A percentile compares a stretch with the other conserved stretches of the same genome.
phyloP scores from a whole-genome alignment of 2,113 vertebrate genomes.

The Apteryx mantelli region DNA sequence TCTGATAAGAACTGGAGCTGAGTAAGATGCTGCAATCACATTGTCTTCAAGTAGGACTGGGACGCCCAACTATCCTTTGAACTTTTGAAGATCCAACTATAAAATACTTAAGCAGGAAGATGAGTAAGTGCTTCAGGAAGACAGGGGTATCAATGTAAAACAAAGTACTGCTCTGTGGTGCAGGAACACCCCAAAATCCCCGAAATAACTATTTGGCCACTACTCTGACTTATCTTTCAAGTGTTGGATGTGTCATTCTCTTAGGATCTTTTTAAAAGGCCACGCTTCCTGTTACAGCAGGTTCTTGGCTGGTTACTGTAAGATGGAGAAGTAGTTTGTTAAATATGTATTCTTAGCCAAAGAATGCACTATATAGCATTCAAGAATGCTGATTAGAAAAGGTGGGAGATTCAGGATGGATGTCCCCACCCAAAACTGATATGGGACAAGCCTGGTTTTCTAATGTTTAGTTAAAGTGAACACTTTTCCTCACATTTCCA shows the following conservation, averaged over 20 bases:
- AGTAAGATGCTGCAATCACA: slow-evolving; percentile 4
- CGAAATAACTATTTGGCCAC: slow-evolving; percentile 19
- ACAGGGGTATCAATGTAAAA: neutral
- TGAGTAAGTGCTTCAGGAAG: slow-evolving; percentile 50
- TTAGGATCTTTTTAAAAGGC: slow-evolving; percentile 35
- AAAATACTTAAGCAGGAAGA: slow-evolving; percentile 43
- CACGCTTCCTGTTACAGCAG: slow-evolving; percentile 29
- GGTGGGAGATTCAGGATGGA: neutral
- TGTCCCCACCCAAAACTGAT: neutral
- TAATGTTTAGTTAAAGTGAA: neutral
- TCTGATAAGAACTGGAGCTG: slow-evolving; percentile 16
- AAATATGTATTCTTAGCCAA: neutral
- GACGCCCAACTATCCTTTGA: neutral
- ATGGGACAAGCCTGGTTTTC: neutral
- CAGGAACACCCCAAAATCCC: slow-evolving; percentile 37
- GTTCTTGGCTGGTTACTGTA: neutral
- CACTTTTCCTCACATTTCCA: neutral
- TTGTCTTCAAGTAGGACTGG: slow-evolving; percentile 6
- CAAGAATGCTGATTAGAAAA: neutral
- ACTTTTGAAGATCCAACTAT: neutral
- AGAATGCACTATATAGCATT: neutral
- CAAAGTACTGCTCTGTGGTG: neutral
- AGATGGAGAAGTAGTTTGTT: slow-evolving; percentile 36
- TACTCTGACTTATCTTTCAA: slow-evolving; percentile 15
- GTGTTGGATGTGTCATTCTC: slow-evolving; percentile 13